A percentile compares a stretch with the other conserved stretches of the same genome.
These are phyloP conservation scores for Boloria selene DNA, from an alignment of 2,888 invertebrate species.

Conservation along the genomic window DNA sequence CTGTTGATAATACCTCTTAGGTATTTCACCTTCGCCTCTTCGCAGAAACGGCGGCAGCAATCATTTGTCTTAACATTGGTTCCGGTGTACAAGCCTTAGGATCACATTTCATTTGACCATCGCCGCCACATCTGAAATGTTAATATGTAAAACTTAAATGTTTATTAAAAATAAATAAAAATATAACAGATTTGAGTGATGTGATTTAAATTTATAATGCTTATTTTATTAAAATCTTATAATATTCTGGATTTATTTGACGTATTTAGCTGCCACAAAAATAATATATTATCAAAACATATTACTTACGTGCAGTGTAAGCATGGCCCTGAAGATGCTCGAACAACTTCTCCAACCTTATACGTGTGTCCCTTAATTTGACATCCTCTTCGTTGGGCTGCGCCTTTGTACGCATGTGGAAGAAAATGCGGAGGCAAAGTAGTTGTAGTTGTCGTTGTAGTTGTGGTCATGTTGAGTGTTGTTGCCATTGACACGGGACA, in stretches of 20 bases:
- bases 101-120: conserved; percentile 97
- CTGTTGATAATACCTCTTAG: conserved; percentile 49
- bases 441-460: conserved; percentile 93
- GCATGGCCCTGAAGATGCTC: conserved; percentile 94
- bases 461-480: conserved; percentile 91
- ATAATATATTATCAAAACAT: background rate
- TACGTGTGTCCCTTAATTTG: conserved; percentile 93
- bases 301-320: conserved; percentile 95
- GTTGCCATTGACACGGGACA: conserved; percentile 95
- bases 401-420: conserved; percentile 89
- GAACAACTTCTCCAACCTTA: conserved; percentile 92
- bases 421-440: conserved; percentile 92
- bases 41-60: conserved; percentile 89
- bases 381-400: conserved; percentile 89
- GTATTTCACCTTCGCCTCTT: conserved; percentile 87
- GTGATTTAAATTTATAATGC: too few relatives aligned
- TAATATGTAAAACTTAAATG: conserved; percentile 10
- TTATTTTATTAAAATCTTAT: too few relatives aligned
- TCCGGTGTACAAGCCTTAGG: conserved; percentile 95
- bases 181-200: too few relatives aligned
- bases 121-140: conserved; percentile 91
- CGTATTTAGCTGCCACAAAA: too few relatives aligned
- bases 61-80: conserved; percentile 94
- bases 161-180: too few relatives aligned
- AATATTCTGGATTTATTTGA: too few relatives aligned